Percentiles rank a stretch among this genome's conserved stretches.
phyloP scores from a whole-genome alignment of 2,888 invertebrate species.

The Pseudococcus viburni region DNA sequence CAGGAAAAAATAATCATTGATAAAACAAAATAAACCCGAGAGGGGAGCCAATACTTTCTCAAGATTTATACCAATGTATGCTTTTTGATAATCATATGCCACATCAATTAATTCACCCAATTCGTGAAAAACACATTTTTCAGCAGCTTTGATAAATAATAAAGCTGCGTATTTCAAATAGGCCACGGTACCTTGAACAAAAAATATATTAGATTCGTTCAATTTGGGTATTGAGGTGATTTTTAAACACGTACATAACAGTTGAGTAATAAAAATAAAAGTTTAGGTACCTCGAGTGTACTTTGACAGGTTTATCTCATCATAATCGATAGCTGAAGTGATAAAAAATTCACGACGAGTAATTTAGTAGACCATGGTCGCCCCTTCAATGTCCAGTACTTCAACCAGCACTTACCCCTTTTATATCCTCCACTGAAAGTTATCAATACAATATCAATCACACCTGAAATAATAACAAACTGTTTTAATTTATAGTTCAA shows the following conservation, averaged over 20 bases:
- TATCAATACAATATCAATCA: neutral
- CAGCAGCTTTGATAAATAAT: neutral
- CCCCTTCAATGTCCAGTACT: too few relatives aligned
- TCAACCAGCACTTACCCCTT: neutral
- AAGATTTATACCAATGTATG: neutral
- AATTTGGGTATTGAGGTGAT: too few relatives aligned
- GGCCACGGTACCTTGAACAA: neutral
- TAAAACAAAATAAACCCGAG: neutral
- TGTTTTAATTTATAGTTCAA: too few relatives aligned
- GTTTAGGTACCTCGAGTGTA: too few relatives aligned
- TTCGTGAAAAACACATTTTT: conserved; percentile 66
- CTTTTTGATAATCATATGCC: neutral
- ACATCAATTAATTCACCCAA: conserved; percentile 68
- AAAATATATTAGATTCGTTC: neutral
- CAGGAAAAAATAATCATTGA: neutral
- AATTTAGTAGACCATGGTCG: too few relatives aligned
- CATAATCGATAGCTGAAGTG: too few relatives aligned
- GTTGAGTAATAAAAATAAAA: too few relatives aligned
- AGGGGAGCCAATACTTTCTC: too few relatives aligned
- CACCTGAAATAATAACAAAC: neutral
- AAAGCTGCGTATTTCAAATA: neutral
- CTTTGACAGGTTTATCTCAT: too few relatives aligned
- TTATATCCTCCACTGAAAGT: neutral
- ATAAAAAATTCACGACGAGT: too few relatives aligned
- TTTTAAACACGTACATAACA: too few relatives aligned